Evolutionary conservation across 2,113 vertebrate genomes (phyloP), one percentile per base, ranked within the genome.

Genomic region (Amia ocellicauda): DNA sequence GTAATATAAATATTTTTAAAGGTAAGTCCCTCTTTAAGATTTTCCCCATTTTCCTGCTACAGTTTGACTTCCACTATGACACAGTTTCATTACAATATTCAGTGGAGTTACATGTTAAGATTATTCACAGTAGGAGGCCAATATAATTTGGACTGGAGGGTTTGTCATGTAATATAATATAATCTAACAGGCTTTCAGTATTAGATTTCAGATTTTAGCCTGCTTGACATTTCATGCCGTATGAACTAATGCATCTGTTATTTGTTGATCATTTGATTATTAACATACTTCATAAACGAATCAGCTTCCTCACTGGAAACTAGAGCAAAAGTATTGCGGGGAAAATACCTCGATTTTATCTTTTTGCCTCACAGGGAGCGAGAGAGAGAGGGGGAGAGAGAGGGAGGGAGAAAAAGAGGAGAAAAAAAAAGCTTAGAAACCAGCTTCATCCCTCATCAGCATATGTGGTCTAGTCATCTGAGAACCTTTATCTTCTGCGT

Each of bases 231-330:
- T 88, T 90, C 87, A 88, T 88, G 84, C 85, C 73, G 86, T 87
- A 89, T 90, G 85, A 90, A 88, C 85, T 88, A 89, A 88, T 89
- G 88, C 88, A 90, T 90, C 81, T 89, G 86, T 90, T 90, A 90
- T 89, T 90, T 89, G 85, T 88, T 85, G 85, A 89, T 90, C 83
- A 90, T 90, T 90, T 86, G 86, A 89, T 90, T 90, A 90, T 90
- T 90, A 90, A 87, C 85, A 88, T 86, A 90, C 86, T 90, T 89
- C 87, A 88, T 85, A 89, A 88, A 87, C 82, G 83, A 89, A 88
- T 88, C 87, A 88, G 87, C 82, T 69, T 80, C 80, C 59, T 85
- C 82, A 84, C 80, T 86, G 85, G 85, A 88, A 83, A 87, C 75
- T 2, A n/a, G 60, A 55, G 65, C 74, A 77, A 75, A 80, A 60